Evolutionary conservation across 2,888 invertebrate species (phyloP).

Genomic region (Miltochrista miniata): DNA sequence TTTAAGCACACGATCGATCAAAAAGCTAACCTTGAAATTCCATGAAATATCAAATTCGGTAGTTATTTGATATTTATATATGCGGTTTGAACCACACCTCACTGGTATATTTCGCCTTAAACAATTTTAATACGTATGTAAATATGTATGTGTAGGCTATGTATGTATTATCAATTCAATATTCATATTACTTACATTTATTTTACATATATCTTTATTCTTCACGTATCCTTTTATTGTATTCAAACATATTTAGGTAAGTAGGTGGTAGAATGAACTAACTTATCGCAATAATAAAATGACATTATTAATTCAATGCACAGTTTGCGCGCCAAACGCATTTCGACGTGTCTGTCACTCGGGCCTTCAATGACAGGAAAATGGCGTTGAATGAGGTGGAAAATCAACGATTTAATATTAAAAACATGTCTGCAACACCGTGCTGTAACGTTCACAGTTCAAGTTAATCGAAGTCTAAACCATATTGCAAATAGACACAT

Average conservation of each 20-base stretch:
- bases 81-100: conserved; percentile 4
- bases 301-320: conserved; percentile 56
- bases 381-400: conserved; percentile 61
- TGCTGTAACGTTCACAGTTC: conserved; percentile 35
- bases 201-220: conserved; percentile 11
- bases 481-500: conserved; percentile 36
- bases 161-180: conserved; percentile 10
- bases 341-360: conserved; percentile 59
- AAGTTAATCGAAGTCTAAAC: conserved; percentile 33
- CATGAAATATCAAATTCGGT: not conserved
- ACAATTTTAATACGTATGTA: conserved; percentile 6
- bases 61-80: conserved; percentile 2
- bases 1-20: not conserved
- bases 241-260: conserved; percentile 46
- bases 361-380: conserved; percentile 70
- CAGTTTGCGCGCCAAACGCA: conserved; percentile 55
- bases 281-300: conserved; percentile 48
- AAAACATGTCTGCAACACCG: conserved; percentile 45
- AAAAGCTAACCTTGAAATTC: not conserved
- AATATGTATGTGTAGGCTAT: conserved; percentile 2
- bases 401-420: conserved; percentile 67
- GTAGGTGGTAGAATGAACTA: conserved; percentile 40
- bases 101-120: not conserved
- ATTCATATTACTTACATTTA: conserved; percentile 13
- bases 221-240: conserved; percentile 24